phyloP scores from a whole-genome alignment of 2,797 vertebrate species.

The Gallirallus australis region DNA sequence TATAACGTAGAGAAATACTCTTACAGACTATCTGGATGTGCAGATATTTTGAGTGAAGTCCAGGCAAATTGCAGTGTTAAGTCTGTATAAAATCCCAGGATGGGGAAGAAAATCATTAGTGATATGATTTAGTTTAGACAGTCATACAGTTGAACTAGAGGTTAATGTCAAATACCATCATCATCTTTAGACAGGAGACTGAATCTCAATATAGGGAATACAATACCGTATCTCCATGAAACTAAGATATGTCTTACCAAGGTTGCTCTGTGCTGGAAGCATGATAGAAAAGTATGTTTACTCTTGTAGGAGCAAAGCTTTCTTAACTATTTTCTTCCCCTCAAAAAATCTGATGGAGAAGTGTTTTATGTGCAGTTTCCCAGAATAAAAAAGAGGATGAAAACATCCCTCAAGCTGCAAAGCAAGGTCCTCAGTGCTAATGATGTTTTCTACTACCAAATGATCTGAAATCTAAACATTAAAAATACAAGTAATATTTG shows the following conservation, averaged over 20 bases:
- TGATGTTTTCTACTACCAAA: neutral
- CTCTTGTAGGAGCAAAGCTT: neutral
- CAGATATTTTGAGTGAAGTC: neutral
- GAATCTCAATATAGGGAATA: neutral
- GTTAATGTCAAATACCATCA: neutral
- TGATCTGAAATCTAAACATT: neutral
- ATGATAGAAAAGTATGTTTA: neutral
- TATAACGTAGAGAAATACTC: neutral
- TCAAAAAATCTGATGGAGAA: neutral
- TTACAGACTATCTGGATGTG: neutral
- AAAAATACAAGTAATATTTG: neutral
- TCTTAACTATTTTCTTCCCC: neutral
- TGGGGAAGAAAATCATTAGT: neutral
- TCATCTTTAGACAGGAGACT: neutral
- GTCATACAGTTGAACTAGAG: neutral
- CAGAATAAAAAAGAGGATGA: neutral
- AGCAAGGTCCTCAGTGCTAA: neutral
- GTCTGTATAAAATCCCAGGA: neutral
- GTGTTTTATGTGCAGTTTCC: neutral
- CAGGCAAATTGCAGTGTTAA: neutral
- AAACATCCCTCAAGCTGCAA: neutral
- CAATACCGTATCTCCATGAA: neutral
- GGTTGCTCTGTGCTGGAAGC: neutral
- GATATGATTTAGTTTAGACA: neutral
- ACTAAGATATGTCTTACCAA: neutral